These are phyloP conservation scores for Drosophila lini DNA, from an alignment of 1,140 invertebrate genomes.

Conservation along the genomic window DNA sequence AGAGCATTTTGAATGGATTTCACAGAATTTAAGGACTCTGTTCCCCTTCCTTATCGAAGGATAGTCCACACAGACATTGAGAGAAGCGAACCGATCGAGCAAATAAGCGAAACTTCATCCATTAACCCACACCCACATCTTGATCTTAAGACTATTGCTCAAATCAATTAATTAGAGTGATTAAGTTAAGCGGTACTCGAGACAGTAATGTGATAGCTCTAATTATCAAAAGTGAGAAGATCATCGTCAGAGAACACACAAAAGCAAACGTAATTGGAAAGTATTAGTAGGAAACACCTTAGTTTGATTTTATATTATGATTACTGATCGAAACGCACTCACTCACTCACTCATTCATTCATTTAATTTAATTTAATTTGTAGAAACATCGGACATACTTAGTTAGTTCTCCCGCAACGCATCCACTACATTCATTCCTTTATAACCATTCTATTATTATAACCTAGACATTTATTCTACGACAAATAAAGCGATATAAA, in stretches of 20 bases:
- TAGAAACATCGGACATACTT: constrained; percentile 1
- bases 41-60: constrained; percentile 1
- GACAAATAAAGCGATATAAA: constrained; percentile 30
- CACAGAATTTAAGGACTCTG: constrained; percentile 26
- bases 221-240: constrained; percentile 17
- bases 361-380: constrained; percentile 14
- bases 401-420: constrained; percentile 10
- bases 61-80: constrained; percentile 6
- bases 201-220: constrained; percentile 25
- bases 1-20: constrained; percentile 11
- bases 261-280: constrained; percentile 32
- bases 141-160: constrained; percentile 34
- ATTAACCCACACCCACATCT: constrained; percentile 4
- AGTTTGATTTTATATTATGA: constrained; percentile 32
- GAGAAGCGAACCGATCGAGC: constrained; percentile 13
- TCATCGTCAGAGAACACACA: background rate
- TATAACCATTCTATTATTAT: constrained; percentile 21
- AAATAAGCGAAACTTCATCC: constrained; percentile 1
- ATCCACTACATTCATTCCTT: constrained; percentile 39
- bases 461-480: constrained; percentile 11
- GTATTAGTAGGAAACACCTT: constrained; percentile 37
- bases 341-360: constrained; percentile 11
- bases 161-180: constrained; percentile 12
- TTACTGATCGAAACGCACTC: constrained; percentile 10
- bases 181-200: constrained; percentile 16